Conservation (phyloP, 2,797 vertebrate species). For the Macrochelys suwanniensis region DNA sequence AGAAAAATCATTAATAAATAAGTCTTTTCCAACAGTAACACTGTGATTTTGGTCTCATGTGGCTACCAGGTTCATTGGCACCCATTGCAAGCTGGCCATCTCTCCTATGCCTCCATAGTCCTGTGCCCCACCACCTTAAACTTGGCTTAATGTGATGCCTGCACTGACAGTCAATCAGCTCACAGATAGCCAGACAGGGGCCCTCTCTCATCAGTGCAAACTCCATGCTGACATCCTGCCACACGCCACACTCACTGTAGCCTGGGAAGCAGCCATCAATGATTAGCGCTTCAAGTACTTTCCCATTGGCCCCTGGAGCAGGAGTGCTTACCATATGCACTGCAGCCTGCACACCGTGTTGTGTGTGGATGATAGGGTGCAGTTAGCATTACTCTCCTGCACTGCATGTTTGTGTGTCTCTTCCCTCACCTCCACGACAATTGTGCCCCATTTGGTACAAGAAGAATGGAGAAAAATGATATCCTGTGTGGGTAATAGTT, state of each 20-base stretch:
- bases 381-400: neutral
- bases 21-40: neutral
- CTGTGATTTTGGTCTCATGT: neutral
- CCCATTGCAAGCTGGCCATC: neutral
- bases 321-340: neutral
- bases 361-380: neutral
- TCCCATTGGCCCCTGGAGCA: neutral
- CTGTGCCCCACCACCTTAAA: neutral
- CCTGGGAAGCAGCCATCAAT: neutral
- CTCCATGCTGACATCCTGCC: neutral
- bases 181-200: neutral
- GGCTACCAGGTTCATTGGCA: neutral
- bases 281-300: neutral
- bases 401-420: neutral
- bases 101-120: neutral
- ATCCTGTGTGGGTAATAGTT: neutral
- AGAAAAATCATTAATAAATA: neutral
- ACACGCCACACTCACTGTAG: neutral
- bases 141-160: neutral
- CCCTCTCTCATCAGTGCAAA: neutral
- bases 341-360: neutral
- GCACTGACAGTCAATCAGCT: neutral
- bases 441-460: neutral
- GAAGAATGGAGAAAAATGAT: neutral
- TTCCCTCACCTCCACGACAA: neutral